These are phyloP conservation scores for Cephus pulcher DNA, from an alignment of 2,888 invertebrate species.

Conservation along the genomic window DNA sequence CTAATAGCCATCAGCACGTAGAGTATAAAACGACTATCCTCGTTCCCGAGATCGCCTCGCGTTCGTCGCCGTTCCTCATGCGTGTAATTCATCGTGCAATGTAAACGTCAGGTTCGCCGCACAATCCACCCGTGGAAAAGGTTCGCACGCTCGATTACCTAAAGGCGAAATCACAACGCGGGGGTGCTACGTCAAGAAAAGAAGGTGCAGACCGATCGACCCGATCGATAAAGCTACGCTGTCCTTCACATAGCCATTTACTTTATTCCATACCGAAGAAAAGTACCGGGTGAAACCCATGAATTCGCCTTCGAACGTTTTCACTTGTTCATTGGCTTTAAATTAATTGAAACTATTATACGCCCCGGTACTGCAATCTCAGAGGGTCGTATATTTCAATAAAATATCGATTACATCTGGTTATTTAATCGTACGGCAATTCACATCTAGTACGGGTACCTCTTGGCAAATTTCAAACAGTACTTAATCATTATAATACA, in stretches of 20 bases:
- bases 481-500: not conserved
- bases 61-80: slow-evolving; percentile 31
- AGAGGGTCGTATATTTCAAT: not conserved
- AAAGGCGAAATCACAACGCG: not conserved
- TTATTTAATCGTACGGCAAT: not conserved
- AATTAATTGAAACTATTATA: not conserved
- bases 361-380: not conserved
- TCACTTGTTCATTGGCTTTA: not conserved
- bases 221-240: not conserved
- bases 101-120: not conserved
- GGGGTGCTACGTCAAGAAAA: not conserved
- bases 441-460: not conserved
- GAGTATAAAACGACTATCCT: not conserved
- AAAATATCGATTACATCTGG: not conserved
- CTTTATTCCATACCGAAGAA: not conserved
- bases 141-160: not conserved
- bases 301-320: not conserved
- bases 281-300: not conserved
- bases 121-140: not conserved
- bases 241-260: not conserved
- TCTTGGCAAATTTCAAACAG: not conserved
- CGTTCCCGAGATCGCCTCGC: slow-evolving; percentile 14
- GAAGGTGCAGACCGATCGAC: not conserved
- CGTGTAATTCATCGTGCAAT: slow-evolving; percentile 23
- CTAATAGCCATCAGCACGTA: not conserved